Base-by-base conservation (phyloP, 2,113 vertebrate genomes). In the Tragelaphus scriptus region DNA sequence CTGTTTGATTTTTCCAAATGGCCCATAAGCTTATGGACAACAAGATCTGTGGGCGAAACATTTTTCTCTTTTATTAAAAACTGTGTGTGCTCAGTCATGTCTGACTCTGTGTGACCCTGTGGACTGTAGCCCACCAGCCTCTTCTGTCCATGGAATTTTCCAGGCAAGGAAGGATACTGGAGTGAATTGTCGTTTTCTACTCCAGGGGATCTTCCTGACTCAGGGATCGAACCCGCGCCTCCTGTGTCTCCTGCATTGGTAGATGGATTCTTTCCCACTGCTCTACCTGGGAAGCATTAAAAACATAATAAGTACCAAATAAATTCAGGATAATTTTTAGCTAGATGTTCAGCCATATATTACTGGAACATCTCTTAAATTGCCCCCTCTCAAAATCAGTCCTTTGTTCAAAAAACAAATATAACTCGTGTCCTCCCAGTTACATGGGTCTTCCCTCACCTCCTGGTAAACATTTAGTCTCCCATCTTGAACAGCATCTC, bases 281-380 rank as follows among this genome's bases (percentile, higher is more conserved):
- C 6, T 40, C 71, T 21, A 75, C 71, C 71, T 71, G 71, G 11
- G 21, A 75, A 75, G 21, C 36, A 75, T 75, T 75, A 75, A 75
- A 44, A 44, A 44, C 28, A 30, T 84, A 87, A 17, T 19, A 40
- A 8, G 25, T 75, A 6, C 6, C 77, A 55, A 55, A 17, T 85
- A 68, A 90, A 91, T 75, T 75, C 44, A 88, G 2, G 36, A 82
- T 88, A 21, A 75, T 51, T 96, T 96, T 88, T 19, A 84, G 9
- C 14, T 30, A 81, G 16, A 3, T 55, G 2, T 15, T 47, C 14
- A 94, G 30, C 4, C 21, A 3, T 58, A 65, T 2, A 5, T 51
- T 68, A 49, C 16, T 21, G 10, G 15, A 11, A 23, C 14, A 53
- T 44, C 2, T 32, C 2, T 55, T 32, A 90, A 36, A 19, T 28